Conservation (phyloP, 2,888 invertebrate genomes). For the Limnephilus marmoratus region DNA sequence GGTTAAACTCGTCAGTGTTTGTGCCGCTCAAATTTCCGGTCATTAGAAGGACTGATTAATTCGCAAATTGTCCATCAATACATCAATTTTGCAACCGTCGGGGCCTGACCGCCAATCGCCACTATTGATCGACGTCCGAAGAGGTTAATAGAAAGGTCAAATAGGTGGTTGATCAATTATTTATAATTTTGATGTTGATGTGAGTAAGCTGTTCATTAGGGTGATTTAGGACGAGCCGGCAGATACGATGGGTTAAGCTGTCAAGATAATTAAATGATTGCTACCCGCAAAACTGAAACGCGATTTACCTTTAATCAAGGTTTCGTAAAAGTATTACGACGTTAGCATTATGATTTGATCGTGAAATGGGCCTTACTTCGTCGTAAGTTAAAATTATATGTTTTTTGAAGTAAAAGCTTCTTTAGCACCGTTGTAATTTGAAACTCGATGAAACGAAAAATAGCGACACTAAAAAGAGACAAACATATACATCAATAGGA, state of each 20-base stretch:
- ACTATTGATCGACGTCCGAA: background rate
- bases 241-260: background rate
- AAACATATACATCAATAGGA: no score
- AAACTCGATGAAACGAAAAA: no score
- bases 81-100: background rate
- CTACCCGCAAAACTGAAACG: background rate
- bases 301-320: background rate
- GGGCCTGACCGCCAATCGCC: background rate
- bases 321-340: background rate
- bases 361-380: no score
- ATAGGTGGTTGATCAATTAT: background rate
- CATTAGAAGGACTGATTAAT: background rate
- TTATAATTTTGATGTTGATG: background rate
- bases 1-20: background rate
- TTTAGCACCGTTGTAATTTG: no score
- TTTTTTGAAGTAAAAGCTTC: no score
- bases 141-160: background rate
- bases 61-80: conserved; percentile 2
- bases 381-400: no score
- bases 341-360: background rate
- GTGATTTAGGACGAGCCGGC: background rate
- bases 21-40: background rate
- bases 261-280: background rate
- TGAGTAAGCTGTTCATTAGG: background rate
- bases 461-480: no score